A percentile compares a stretch with the other conserved stretches of the same genome.
Conservation (phyloP, 2,113 vertebrate genomes). For the Strix aluco region DNA sequence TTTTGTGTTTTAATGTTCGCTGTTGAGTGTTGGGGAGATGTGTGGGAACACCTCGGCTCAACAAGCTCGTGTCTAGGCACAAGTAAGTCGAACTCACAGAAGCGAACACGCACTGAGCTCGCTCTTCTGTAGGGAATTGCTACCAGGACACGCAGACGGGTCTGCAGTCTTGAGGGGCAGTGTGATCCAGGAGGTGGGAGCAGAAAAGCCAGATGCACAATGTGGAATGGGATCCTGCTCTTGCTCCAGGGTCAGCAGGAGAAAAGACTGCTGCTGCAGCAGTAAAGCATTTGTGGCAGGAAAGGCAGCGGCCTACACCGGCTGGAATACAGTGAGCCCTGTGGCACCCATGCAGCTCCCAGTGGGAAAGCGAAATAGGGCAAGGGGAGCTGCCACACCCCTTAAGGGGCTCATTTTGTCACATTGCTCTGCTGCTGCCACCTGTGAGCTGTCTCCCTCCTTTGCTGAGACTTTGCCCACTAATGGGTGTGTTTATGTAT, state of each 20-base stretch:
- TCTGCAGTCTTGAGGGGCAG: background rate
- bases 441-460: background rate
- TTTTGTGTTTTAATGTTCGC: background rate
- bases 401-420: background rate
- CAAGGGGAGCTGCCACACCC: background rate
- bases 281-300: background rate
- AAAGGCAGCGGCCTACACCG: background rate
- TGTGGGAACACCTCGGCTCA: background rate
- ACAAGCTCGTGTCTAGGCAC: background rate
- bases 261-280: background rate
- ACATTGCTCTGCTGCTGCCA: background rate
- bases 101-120: background rate
- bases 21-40: background rate
- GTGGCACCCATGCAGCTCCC: background rate
- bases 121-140: background rate
- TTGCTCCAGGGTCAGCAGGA: fast-evolving
- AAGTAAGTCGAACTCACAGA: background rate
- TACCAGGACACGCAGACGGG: background rate
- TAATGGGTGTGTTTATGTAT: background rate
- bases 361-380: background rate
- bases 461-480: background rate
- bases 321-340: background rate
- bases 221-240: background rate
- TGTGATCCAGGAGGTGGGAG: background rate
- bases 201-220: background rate